Conservation (phyloP, 1,140 invertebrate genomes). For the Danaus melanippus region DNA sequence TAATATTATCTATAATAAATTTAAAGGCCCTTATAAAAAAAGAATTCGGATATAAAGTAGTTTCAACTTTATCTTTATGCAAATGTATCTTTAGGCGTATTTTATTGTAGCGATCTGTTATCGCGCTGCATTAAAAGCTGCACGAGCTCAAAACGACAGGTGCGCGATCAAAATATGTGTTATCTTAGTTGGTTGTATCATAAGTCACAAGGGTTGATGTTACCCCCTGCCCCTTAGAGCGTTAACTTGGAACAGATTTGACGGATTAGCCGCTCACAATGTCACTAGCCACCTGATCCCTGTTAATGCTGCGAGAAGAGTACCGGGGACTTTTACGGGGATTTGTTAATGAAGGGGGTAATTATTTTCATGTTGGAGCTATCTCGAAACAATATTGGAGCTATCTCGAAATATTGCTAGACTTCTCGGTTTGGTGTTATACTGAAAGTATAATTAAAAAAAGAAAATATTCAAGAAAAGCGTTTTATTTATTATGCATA, state of each 20-base stretch:
- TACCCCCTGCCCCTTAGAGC: constrained; percentile 9
- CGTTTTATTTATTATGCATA: too few relatives aligned
- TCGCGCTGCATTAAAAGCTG: constrained; percentile 30
- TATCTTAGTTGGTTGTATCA: constrained; percentile 32
- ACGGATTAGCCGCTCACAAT: constrained; percentile 34
- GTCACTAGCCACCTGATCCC: constrained; percentile 35
- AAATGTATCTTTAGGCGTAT: constrained; percentile 21
- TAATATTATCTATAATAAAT: too few relatives aligned
- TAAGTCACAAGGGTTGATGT: constrained; percentile 28
- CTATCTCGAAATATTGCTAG: too few relatives aligned
- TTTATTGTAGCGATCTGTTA: constrained; percentile 31
- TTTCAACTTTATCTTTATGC: constrained; percentile 25
- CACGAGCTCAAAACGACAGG: constrained; percentile 27
- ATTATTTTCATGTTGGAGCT: too few relatives aligned
- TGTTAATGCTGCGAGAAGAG: constrained; percentile 6
- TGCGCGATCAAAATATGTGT: constrained; percentile 36
- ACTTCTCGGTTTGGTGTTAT: too few relatives aligned
- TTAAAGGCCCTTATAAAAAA: too few relatives aligned
- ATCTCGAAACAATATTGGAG: too few relatives aligned
- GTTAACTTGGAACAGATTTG: constrained; percentile 34
- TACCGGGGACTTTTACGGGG: too few relatives aligned
- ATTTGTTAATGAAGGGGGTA: too few relatives aligned
- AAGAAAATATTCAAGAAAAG: too few relatives aligned
- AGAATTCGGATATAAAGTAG: constrained; percentile 15
- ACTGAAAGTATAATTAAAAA: too few relatives aligned